Base-by-base conservation (phyloP, 2,888 invertebrate species). In the Drosophila birchii region DNA sequence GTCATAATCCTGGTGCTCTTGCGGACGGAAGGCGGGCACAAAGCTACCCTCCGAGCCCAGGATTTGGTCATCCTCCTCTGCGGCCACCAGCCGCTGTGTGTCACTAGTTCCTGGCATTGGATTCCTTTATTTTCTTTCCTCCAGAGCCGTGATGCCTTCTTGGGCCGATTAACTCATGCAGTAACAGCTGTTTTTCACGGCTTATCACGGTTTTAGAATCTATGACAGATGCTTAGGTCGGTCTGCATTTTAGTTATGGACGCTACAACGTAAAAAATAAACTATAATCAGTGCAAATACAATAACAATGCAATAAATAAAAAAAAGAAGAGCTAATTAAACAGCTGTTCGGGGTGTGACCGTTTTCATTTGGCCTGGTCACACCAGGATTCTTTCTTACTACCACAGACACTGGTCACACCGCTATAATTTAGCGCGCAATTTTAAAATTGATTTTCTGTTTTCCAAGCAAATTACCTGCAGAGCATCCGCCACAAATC, bases 11-110 rank as follows among this genome's bases (percentile, higher is more conserved):
- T 45, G 62, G 6, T 66, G 60, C 1, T 41, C 44, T 5, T 78
- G 75, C 7, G 75, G 61, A 1, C 67, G 47, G 20, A 88, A 83
- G 20, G 84, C 84, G 59, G 84, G 81, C 43, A 86, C 62, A 39
- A 85, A 85, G 7, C 54, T 43, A n/a, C 29, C 56, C 23, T 38
- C 63, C 14, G 54, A 23, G 14, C 64, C 68, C 3, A 61, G 45
- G 20, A 72, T 53, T n/a, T 59, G 43, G 0, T 71, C 83, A 29
- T 80, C 72, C 1, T 63, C 36, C 4, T 60, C 49, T 9, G 41
- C 23, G 7, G 7, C 26, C 32, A 41, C 47, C 18, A 85, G 57
- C 26, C 53, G 49, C 44, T 64, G 60, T 11, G 60, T 53, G 60
- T 70, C 72, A 43, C 54, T 47, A 32, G 16, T 43, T 7, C 34